Evolutionary conservation across 2,113 vertebrate species (phyloP).

Genomic region (Cyanoliseus patagonus): DNA sequence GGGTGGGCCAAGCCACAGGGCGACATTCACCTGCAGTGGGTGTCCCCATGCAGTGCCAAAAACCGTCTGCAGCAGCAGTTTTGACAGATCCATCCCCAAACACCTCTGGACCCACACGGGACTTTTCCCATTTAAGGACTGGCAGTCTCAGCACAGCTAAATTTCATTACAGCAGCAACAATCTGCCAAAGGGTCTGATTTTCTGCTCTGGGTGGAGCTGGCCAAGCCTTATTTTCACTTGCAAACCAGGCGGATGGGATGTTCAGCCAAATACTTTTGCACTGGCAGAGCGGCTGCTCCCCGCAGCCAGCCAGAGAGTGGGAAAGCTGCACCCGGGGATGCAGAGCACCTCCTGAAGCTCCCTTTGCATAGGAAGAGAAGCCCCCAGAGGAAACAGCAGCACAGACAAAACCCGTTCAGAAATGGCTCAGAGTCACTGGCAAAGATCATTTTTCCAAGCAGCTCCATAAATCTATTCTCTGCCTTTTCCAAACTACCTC

Average conservation of each 20-base stretch:
- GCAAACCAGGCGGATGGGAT: constrained; percentile 72
- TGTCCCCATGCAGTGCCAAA: background rate
- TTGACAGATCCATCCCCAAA: background rate
- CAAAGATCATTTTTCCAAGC: background rate
- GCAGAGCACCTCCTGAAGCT: background rate
- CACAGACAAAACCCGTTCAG: background rate
- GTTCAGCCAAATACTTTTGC: constrained; percentile 34
- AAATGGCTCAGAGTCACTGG: background rate
- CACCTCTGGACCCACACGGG: background rate
- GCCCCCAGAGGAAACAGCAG: background rate
- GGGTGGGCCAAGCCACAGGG: background rate
- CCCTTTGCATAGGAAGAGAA: background rate
- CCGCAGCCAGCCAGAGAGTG: background rate
- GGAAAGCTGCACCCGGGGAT: background rate
- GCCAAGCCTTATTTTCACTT: constrained; percentile 67
- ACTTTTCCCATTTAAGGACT: background rate
- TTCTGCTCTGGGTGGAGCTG: constrained; percentile 58
- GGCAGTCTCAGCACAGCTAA: background rate
- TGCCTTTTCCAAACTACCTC: background rate
- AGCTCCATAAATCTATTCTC: background rate
- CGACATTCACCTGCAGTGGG: background rate
- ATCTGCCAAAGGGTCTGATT: constrained; percentile 45
- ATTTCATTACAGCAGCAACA: background rate
- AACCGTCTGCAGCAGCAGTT: background rate
- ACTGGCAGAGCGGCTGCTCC: background rate